Base-by-base conservation (phyloP, 1,140 invertebrate species). In the Andricus grossulariae region DNA sequence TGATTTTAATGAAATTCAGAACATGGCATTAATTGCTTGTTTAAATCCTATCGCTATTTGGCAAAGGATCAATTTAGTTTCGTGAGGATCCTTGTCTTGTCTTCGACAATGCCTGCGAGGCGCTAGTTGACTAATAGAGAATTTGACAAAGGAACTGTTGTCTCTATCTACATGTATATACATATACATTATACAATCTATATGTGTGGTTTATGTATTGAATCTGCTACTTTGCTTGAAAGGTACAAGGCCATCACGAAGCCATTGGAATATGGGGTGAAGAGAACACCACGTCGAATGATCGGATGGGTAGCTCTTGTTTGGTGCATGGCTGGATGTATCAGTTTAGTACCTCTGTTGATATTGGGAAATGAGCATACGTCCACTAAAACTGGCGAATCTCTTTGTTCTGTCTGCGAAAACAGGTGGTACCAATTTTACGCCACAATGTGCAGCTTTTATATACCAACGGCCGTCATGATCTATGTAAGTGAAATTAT, bases 211-310 rank as follows among this genome's bases (percentile, higher is more conserved):
- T 45, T 16, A 39, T 66, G 60, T 39, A 10, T 16, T 66, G 60
- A 66, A 66, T 45, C 60, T 66, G 25, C 45, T 66, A 32, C 32
- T 66, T 39, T 66, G 60, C 32, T 66, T 66, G 21, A 45, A 77
- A 92, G 94, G 15, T 98, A 97, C 89, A 96, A 96, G 88, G 97
- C 97, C 21, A 98, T 98, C 71, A 98, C 97, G 11, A 97, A 97
- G 85, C 97, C 97, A 11, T 90, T 98, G 74, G 96, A 97, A 85
- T 97, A 98, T 88, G 96, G 96, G 11, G 96, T 97, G 5, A 97
- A 97, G 87, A 93, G 97, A 74, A 97, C 97, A 2, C 96, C 96
- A 0, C 93, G 93, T 70, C 93, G 97, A 60, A 97, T 98, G 94
- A 94, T 96, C 75, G 91, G 95, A 54, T 97, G 97, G 88, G 96